Percentiles rank a stretch among this genome's conserved stretches.
Conservation (phyloP, 1,140 invertebrate species). For the Cyphomyrmex costatus region DNA sequence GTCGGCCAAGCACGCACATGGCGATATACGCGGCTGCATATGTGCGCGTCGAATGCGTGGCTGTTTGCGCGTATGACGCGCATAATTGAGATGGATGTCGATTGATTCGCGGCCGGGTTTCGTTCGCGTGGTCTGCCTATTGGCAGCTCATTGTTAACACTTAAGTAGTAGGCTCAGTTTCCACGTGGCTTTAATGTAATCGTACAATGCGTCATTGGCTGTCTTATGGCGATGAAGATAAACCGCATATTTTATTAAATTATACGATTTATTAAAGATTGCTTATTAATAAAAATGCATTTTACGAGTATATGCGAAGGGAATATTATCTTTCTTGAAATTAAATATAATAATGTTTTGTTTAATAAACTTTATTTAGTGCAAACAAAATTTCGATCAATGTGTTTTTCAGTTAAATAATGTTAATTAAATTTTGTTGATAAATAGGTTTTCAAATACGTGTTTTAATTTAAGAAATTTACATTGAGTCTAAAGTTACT, state of each 20-base stretch:
- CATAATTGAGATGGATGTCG: slow-evolving; percentile 82
- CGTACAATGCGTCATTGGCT: too few species aligned
- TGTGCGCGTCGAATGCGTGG: slow-evolving; percentile 65
- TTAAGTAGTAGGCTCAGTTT: slow-evolving; percentile 44
- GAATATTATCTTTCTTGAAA: background rate
- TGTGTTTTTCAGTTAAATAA: background rate
- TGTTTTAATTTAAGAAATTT: background rate
- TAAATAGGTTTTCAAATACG: background rate
- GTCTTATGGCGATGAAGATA: background rate
- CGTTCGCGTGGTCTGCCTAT: slow-evolving; percentile 68
- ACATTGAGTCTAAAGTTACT: background rate
- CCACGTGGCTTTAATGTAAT: background rate
- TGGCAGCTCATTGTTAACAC: slow-evolving; percentile 45
- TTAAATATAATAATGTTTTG: background rate
- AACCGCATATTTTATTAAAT: background rate
- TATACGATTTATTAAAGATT: background rate
- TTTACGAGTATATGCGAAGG: too few species aligned
- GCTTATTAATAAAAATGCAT: background rate
- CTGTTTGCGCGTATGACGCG: slow-evolving; percentile 69
- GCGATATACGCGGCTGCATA: slow-evolving; percentile 65
- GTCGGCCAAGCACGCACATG: slow-evolving; percentile 67
- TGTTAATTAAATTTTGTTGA: background rate
- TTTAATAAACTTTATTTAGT: background rate
- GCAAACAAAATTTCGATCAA: background rate
- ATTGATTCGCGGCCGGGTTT: slow-evolving; percentile 77